Conservation (phyloP, 2,113 vertebrate species). For the Cyprinus carpio region DNA sequence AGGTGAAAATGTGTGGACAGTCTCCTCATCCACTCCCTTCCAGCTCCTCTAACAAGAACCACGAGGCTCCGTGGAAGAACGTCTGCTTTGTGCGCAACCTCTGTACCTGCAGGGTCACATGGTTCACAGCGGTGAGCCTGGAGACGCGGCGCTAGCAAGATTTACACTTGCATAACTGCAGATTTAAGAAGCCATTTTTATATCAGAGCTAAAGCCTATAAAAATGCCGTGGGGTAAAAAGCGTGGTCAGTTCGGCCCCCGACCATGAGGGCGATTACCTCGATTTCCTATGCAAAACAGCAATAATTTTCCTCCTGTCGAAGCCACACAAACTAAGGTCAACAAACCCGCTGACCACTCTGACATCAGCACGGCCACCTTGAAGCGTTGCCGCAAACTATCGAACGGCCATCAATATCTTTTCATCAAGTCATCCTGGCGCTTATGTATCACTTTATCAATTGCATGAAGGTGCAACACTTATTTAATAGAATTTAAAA, state of each 20-base stretch:
- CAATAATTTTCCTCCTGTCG: constrained; percentile 14
- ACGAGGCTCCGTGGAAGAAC: constrained; percentile 1
- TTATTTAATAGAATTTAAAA: background rate
- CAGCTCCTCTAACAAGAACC: background rate
- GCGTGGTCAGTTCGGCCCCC: background rate
- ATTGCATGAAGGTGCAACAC: background rate
- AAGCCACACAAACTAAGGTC: constrained; percentile 45
- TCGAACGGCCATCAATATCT: background rate
- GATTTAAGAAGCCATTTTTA: constrained; percentile 47
- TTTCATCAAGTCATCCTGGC: background rate
- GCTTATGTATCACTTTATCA: background rate
- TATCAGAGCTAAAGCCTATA: constrained; percentile 33
- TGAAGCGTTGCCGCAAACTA: constrained; percentile 38
- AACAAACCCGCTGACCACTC: constrained; percentile 57
- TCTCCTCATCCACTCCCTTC: constrained; percentile 7
- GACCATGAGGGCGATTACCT: constrained; percentile 25
- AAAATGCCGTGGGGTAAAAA: constrained; percentile 32
- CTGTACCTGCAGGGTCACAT: background rate
- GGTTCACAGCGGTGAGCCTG: background rate
- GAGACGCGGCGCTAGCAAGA: constrained; percentile 4
- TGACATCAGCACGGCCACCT: constrained; percentile 60
- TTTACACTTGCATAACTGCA: constrained; percentile 36
- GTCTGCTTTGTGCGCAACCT: constrained; percentile 5
- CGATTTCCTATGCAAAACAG: constrained; percentile 39
- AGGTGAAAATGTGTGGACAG: constrained; percentile 63